phyloP scores from a whole-genome alignment of 2,888 invertebrate species.

The Atherix ibis region DNA sequence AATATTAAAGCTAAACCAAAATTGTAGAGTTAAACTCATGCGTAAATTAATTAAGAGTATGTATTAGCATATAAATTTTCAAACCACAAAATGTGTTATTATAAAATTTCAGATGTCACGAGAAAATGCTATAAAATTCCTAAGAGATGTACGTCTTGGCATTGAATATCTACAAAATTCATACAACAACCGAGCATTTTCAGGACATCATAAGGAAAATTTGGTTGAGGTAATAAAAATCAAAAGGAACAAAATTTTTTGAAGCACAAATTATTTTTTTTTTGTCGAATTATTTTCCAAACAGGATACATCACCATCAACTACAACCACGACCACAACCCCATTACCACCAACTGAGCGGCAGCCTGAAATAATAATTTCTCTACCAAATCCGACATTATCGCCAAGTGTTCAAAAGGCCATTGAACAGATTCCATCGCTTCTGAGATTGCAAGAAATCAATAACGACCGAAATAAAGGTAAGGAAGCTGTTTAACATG shows the following conservation, averaged over 20 bases:
- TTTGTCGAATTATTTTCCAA: too few relatives aligned
- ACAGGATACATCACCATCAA: too few relatives aligned
- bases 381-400: conserved; percentile 15
- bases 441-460: conserved; percentile 25
- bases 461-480: conserved; percentile 19
- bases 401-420: conserved; percentile 17
- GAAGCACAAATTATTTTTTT: too few relatives aligned
- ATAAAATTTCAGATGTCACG: conserved; percentile 51
- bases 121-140: conserved; percentile 56
- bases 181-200: conserved; percentile 26
- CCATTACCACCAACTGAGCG: conserved; percentile 3
- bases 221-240: too few relatives aligned
- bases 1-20: too few relatives aligned
- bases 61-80: too few relatives aligned
- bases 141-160: conserved; percentile 60
- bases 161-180: conserved; percentile 50
- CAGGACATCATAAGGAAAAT: conserved; percentile 9
- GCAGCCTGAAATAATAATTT: conserved; percentile 12
- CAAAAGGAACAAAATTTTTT: too few relatives aligned
- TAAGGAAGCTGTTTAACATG: conserved; percentile 6
- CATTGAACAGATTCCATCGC: conserved; percentile 24
- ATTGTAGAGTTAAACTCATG: too few relatives aligned
- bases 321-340: too few relatives aligned
- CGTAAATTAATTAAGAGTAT: too few relatives aligned
- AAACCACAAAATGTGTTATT: too few relatives aligned